phyloP scores from a whole-genome alignment of 2,888 invertebrate species.

The Orthosia gracilis region DNA sequence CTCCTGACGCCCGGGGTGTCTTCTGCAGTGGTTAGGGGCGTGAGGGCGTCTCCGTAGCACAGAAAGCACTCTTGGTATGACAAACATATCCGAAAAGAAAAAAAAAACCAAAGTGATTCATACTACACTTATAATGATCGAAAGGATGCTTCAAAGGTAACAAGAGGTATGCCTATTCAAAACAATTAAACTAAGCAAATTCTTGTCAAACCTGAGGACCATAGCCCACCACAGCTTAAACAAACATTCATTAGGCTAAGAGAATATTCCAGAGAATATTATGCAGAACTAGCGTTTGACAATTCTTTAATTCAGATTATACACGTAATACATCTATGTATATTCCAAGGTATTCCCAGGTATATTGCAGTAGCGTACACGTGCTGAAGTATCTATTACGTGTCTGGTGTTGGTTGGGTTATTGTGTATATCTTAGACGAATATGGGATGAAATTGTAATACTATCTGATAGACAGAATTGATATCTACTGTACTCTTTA shows the following conservation, averaged over 20 bases:
- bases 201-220: conserved; percentile 1
- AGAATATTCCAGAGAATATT: conserved; percentile 52
- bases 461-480: conserved; percentile 19
- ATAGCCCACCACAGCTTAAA: conserved; percentile 26
- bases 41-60: no score
- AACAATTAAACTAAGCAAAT: conserved; percentile 18
- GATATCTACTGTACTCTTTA: conserved; percentile 16
- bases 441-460: conserved; percentile 27
- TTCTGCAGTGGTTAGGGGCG: no score
- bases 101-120: neutral
- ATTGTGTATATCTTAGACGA: conserved; percentile 40
- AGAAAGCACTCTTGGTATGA: no score
- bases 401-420: conserved; percentile 33
- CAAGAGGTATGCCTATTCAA: neutral
- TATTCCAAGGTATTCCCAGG: conserved; percentile 31
- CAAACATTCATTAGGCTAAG: conserved; percentile 51
- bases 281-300: conserved; percentile 38
- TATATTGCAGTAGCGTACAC: conserved; percentile 44
- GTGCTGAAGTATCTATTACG: conserved; percentile 52
- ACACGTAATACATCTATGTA: conserved; percentile 25
- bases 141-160: neutral
- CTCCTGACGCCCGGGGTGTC: no score
- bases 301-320: conserved; percentile 51
- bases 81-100: neutral
- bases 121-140: neutral